Evolutionary conservation across 2,113 vertebrate species (phyloP).

Genomic region (Thryonomys swinderianus): DNA sequence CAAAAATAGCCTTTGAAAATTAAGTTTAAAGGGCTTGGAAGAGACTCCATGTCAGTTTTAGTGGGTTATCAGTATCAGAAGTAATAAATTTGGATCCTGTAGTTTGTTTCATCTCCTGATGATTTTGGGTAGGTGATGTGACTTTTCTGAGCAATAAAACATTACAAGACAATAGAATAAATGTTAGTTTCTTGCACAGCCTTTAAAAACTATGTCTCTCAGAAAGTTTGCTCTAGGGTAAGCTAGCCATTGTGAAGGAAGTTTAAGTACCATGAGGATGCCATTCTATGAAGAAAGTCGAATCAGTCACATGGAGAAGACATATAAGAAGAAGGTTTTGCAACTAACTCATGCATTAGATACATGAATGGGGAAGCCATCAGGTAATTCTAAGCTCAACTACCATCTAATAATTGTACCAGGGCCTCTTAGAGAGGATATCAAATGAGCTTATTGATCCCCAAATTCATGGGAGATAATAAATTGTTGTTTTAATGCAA

Average conservation of each 20-base stretch:
- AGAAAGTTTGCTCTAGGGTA: constrained; percentile 1
- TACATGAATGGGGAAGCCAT: neutral
- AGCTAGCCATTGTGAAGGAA: neutral
- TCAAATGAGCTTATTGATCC: neutral
- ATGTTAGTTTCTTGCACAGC: neutral
- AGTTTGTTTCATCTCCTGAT: neutral
- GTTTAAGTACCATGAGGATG: neutral
- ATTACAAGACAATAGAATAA: neutral
- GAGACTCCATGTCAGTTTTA: neutral
- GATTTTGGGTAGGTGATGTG: neutral
- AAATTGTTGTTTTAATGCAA: neutral
- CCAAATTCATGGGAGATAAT: neutral
- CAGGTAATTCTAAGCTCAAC: neutral
- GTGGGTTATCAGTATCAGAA: neutral
- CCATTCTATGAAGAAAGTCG: neutral
- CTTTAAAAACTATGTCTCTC: constrained; percentile 17
- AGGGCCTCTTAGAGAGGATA: neutral
- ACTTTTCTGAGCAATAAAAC: constrained; percentile 14
- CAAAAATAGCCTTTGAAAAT: constrained; percentile 7
- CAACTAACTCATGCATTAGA: neutral
- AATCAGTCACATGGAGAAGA: neutral
- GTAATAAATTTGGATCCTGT: constrained; percentile 21
- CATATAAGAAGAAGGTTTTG: neutral
- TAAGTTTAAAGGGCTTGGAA: neutral
- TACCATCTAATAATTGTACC: neutral